A percentile compares a stretch with the other conserved stretches of the same genome.
Conservation (phyloP, 1,140 invertebrate species). For the Brachionus rubens region DNA sequence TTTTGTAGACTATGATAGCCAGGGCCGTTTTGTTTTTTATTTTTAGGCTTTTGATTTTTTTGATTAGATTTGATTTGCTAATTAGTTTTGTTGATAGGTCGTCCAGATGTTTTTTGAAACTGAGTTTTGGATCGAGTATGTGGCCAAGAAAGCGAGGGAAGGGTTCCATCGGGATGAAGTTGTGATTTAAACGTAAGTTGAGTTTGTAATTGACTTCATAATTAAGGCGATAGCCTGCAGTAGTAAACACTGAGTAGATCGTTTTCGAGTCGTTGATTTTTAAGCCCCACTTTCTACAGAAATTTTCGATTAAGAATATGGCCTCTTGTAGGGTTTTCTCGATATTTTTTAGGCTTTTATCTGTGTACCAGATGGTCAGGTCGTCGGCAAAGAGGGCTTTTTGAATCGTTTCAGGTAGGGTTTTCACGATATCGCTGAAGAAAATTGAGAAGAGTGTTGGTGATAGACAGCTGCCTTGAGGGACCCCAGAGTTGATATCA, state of each 20-base stretch:
- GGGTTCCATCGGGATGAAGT: background rate
- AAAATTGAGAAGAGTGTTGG: background rate
- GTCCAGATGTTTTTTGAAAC: background rate
- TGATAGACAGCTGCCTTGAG: background rate
- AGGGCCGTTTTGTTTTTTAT: background rate
- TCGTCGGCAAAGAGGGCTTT: background rate
- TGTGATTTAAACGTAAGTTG: background rate
- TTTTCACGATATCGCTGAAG: background rate
- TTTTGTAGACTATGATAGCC: background rate
- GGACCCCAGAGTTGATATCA: background rate
- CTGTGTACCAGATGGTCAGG: background rate
- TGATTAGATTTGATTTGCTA: background rate
- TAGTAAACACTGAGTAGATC: background rate
- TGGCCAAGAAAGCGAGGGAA: background rate
- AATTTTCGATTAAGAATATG: background rate
- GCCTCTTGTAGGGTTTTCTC: background rate
- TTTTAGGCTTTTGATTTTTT: background rate
- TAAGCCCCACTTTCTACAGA: background rate
- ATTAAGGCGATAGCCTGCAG: background rate
- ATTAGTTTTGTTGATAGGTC: background rate
- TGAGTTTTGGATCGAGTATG: background rate
- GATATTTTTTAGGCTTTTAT: background rate
- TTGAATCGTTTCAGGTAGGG: background rate
- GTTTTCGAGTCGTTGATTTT: background rate
- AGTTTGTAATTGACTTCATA: conserved; percentile 1